Evolutionary conservation across 2,113 vertebrate genomes (phyloP), one percentile per base, ranked within the genome.

Genomic region (Picathartes gymnocephalus): DNA sequence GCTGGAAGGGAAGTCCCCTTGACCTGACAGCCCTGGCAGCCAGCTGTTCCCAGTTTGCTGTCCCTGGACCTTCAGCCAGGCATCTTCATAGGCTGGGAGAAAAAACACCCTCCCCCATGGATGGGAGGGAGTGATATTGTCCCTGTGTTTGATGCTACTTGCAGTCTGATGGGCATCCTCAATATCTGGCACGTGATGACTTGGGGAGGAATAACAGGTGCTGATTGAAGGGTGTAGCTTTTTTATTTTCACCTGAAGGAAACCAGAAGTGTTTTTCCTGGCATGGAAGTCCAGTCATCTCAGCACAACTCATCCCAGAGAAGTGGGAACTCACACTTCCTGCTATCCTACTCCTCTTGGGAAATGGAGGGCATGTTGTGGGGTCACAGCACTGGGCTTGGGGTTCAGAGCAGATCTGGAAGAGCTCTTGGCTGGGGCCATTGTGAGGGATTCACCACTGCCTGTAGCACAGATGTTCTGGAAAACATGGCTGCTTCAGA

Each of bases 101-200:
- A 20, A 48, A 77, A 62, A 66, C 2, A 3, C 11, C 27, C 12
- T 42, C 1, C 28, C 6, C 28, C 28, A 8, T 13, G 47, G 37
- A 39, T 15, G 15, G 25, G 44, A 83, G 40, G 15, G 27, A 48
- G 37, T 13, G 35, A 31, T 45, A 22, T 4, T 57, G 28, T 56
- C n/a, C 15, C 45, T 65, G n/a, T 39, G 27, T 64, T 77, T 70
- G 51, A 31, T 69, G 37, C 28, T 65, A 18, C 28, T 85, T 85
- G 22, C 44, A 68, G 37, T 21, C 78, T 44, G 40, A 28, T 3
- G 13, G 51, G 27, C 48, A 60, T n/a, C 45, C 13, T 68, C 66
- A 48, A 13, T 14, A 13, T 37, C 12, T 30, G 53, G 48, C 4
- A 2, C 1, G 1, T 0, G 1, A n/a, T 37, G 40, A 28, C 40